Evolutionary conservation across 2,888 invertebrate genomes (phyloP).

Genomic region (Acanthoscelides obtectus): DNA sequence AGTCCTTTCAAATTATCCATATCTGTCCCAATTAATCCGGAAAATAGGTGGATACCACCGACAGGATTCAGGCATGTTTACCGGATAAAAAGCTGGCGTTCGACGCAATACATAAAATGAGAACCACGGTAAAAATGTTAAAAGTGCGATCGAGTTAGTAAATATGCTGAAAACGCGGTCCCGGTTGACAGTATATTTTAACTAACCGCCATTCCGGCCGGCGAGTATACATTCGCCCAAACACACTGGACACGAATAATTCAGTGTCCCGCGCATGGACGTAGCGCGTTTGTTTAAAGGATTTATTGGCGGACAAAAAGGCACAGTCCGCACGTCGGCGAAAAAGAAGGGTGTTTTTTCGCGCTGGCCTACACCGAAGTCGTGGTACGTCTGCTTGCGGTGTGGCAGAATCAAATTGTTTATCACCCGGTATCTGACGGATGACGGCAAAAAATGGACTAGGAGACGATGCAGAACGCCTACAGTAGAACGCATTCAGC

Average conservation of each 20-base stretch:
- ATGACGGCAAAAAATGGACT: not conserved
- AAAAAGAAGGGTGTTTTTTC: not conserved
- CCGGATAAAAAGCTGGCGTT: conserved; percentile 16
- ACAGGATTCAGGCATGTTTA: conserved; percentile 23
- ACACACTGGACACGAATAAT: conserved; percentile 47
- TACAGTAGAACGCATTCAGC: too few relatives aligned
- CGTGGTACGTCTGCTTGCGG: not conserved
- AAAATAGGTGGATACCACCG: not conserved
- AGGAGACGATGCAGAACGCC: not conserved
- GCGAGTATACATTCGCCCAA: conserved; percentile 44
- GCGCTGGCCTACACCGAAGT: not conserved
- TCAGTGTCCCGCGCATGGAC: conserved; percentile 31
- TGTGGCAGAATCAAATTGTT: not conserved
- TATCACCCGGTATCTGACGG: not conserved
- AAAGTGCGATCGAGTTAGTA: conserved; percentile 41
- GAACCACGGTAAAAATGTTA: conserved; percentile 32
- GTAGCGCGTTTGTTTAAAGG: not conserved
- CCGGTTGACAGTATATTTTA: conserved; percentile 45
- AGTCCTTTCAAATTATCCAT: too few relatives aligned
- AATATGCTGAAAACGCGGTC: conserved; percentile 43
- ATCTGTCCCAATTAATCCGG: not conserved
- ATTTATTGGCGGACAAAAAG: not conserved
- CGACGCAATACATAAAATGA: conserved; percentile 19
- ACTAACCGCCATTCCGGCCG: conserved; percentile 40
- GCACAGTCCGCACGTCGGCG: not conserved